Conservation (phyloP, 2,888 invertebrate genomes). For the Ligdia adustata region DNA sequence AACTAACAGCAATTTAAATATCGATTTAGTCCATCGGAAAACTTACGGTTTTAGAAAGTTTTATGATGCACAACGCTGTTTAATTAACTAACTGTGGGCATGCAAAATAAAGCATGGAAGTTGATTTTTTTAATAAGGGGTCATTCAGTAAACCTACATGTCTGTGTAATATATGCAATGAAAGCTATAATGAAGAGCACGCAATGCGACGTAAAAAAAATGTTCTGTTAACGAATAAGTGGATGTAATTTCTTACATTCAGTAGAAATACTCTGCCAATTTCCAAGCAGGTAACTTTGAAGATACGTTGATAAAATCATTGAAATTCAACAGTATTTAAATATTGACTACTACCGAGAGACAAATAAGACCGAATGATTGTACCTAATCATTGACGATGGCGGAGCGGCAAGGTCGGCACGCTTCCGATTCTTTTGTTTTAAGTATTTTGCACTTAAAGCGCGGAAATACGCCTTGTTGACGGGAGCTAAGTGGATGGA, state of each 20-base stretch:
- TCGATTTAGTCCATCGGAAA: conserved; percentile 22
- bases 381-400: conserved; percentile 53
- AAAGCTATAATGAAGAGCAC: conserved; percentile 2
- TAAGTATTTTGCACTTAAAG: conserved; percentile 60
- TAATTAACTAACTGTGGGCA: no score
- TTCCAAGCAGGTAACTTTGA: no score
- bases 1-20: conserved; percentile 19
- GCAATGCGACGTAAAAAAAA: conserved; percentile 16
- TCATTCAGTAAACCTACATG: conserved; percentile 13
- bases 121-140: no score
- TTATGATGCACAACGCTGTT: no score
- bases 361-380: conserved; percentile 43
- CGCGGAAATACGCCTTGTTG: conserved; percentile 79
- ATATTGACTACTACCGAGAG: conserved; percentile 40
- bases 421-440: conserved; percentile 75
- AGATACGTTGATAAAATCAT: conserved; percentile 11
- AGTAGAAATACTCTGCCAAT: no score
- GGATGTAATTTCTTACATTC: no score
- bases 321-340: conserved; percentile 27
- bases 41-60: conserved; percentile 21
- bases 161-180: conserved; percentile 9
- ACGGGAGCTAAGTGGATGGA: conserved; percentile 72
- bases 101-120: conserved; percentile 21
- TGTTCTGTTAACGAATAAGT: no score
- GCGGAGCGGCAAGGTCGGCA: conserved; percentile 58